phyloP scores from a whole-genome alignment of 1,140 invertebrate genomes.

The Monochamus saltuarius region DNA sequence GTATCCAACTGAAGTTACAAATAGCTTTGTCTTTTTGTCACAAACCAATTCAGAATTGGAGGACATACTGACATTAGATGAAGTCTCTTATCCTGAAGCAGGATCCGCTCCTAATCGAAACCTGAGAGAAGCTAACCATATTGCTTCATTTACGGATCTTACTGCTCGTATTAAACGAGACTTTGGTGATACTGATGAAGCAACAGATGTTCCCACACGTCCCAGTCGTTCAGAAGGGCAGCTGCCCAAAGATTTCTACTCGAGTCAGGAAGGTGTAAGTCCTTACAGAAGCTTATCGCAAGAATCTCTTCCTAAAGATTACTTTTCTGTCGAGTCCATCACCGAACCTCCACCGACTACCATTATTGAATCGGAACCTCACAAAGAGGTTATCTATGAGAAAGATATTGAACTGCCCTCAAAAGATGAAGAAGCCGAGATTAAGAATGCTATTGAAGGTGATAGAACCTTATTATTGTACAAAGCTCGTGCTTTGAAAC shows the following conservation, averaged over 20 bases:
- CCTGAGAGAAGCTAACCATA: no score
- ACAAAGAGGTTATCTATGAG: background rate
- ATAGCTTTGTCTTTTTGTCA: no score
- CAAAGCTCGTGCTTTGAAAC: background rate
- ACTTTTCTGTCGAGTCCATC: background rate
- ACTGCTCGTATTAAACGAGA: no score
- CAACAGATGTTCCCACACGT: no score
- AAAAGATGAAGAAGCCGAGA: background rate
- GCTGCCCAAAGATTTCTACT: background rate
- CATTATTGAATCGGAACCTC: background rate
- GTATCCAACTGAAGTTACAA: background rate
- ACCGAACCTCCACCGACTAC: background rate
- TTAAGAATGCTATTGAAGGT: background rate
- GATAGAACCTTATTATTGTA: background rate
- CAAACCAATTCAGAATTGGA: no score
- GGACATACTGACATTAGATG: no score
- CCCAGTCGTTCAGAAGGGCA: conserved; percentile 5
- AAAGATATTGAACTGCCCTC: background rate
- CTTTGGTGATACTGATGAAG: no score
- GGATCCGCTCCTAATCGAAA: no score
- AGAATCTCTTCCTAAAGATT: conserved; percentile 1
- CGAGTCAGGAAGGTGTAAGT: background rate
- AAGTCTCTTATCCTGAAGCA: no score
- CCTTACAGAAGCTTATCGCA: conserved; percentile 2
- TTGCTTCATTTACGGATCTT: no score